Evolutionary conservation across 2,888 invertebrate species (phyloP).

Genomic region (Keiferia lycopersicella): DNA sequence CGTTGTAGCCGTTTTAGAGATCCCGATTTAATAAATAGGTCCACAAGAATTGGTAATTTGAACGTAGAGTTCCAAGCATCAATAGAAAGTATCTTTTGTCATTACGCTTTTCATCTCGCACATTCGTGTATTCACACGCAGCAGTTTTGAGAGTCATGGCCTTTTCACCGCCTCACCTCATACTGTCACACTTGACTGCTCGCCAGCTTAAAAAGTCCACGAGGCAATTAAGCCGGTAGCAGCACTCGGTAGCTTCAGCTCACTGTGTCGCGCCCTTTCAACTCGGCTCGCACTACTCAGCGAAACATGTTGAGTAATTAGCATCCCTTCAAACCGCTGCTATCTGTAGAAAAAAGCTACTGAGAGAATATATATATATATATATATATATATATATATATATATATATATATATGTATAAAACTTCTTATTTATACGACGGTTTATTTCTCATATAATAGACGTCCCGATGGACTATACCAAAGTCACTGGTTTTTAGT

Average conservation of each 20-base stretch:
- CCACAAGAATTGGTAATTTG: no score
- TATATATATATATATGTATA: no score
- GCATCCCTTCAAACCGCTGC: constrained; percentile 9
- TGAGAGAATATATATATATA: no score
- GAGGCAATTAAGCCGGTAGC: constrained; percentile 35
- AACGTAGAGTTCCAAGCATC: no score
- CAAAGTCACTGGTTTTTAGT: no score
- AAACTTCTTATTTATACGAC: no score
- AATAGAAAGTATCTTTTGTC: no score
- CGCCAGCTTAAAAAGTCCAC: constrained; percentile 15
- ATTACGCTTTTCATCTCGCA: neutral
- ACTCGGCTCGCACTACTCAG: constrained; percentile 9
- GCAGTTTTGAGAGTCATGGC: constrained; percentile 1
- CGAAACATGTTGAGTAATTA: constrained; percentile 15
- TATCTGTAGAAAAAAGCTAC: neutral
- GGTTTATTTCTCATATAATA: no score
- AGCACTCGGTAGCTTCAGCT: constrained; percentile 33
- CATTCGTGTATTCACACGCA: neutral
- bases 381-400: no score
- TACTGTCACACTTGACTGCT: neutral
- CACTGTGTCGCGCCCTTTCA: constrained; percentile 32
- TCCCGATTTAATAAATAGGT: no score
- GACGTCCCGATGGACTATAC: no score
- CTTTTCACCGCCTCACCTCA: neutral
- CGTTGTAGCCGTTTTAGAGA: no score